Conservation (phyloP, 2,797 vertebrate genomes). For the Rhadinocentrus ornatus region DNA sequence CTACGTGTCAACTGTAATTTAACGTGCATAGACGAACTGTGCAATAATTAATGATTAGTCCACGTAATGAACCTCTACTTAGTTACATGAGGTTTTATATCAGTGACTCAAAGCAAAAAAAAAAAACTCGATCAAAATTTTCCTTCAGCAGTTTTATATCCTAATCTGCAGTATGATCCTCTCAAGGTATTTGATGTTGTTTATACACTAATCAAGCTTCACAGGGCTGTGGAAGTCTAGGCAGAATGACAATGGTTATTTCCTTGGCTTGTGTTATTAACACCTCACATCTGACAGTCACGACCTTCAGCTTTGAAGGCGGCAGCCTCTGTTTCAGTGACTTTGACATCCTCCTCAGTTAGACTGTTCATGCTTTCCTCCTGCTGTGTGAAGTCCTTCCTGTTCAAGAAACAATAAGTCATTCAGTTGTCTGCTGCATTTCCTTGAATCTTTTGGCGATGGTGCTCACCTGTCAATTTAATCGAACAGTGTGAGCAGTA, state of each 20-base stretch:
- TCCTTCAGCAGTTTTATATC: neutral
- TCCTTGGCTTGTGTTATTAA: slow-evolving; percentile 7
- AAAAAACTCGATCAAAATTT: neutral
- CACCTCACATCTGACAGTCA: slow-evolving; percentile 20
- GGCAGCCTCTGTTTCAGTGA: slow-evolving; percentile 10
- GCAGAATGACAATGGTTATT: neutral
- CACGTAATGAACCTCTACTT: too few relatives aligned
- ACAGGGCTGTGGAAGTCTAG: neutral
- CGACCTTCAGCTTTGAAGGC: slow-evolving; percentile 18
- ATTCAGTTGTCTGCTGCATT: neutral
- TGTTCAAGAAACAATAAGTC: slow-evolving; percentile 23
- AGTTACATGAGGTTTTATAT: too few relatives aligned
- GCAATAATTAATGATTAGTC: too few relatives aligned
- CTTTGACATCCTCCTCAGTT: slow-evolving; percentile 31
- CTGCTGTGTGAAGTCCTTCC: slow-evolving; percentile 18
- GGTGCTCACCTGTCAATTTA: slow-evolving; percentile 22
- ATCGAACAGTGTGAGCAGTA: slow-evolving; percentile 12
- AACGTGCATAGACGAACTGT: too few relatives aligned
- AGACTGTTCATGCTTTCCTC: slow-evolving; percentile 21
- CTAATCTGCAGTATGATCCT: neutral
- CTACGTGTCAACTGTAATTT: too few relatives aligned
- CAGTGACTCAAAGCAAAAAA: neutral
- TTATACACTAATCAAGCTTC: neutral
- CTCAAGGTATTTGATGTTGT: neutral
- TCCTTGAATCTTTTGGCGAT: neutral